These are phyloP conservation scores for Galaxias olidus DNA, from an alignment of 2,797 vertebrate species.

Conservation along the genomic window DNA sequence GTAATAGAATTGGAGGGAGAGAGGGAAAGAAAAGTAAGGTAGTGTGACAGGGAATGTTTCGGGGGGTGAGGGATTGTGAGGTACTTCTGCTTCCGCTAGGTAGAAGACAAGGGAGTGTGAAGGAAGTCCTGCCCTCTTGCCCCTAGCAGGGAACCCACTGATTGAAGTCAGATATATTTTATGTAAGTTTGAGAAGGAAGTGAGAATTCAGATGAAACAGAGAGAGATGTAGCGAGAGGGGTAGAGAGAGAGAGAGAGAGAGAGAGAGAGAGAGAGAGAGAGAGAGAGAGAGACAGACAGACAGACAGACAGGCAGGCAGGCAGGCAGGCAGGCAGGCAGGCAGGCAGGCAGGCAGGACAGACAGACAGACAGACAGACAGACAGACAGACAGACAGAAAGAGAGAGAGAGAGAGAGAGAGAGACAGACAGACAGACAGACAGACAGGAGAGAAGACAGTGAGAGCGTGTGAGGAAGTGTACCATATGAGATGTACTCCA, in stretches of 20 bases:
- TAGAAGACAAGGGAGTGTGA: no score
- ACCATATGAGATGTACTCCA: no score
- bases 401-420: constrained; percentile 34
- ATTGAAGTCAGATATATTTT: no score
- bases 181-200: not conserved
- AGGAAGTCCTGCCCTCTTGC: no score
- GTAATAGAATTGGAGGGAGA: no score
- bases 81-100: no score
- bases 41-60: no score
- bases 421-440: no score
- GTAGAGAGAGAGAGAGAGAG: not conserved
- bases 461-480: not conserved
- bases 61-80: no score
- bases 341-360: not conserved
- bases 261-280: not conserved
- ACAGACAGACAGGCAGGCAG: no score
- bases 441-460: constrained; percentile 39
- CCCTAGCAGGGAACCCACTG: no score
- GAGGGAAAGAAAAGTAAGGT: no score
- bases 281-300: constrained; percentile 3
- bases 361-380: not conserved
- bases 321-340: not conserved
- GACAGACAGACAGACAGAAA: constrained; percentile 6
- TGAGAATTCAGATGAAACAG: constrained; percentile 12
- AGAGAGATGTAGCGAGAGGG: constrained; percentile 8